Base-by-base conservation (phyloP, 2,888 invertebrate genomes). In the Salpingus planirostris region DNA sequence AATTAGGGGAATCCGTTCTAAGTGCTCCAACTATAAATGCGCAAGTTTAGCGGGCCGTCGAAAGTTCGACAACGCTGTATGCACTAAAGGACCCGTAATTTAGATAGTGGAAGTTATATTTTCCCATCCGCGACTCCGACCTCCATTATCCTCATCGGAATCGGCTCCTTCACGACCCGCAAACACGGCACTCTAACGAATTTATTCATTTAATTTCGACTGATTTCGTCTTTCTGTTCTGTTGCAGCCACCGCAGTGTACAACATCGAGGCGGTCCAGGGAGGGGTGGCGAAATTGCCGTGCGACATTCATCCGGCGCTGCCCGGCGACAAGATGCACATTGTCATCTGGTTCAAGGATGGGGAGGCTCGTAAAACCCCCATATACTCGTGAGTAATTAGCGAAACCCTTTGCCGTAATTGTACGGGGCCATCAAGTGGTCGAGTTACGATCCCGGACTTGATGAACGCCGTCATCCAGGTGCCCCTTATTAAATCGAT, bases 321-420 rank as follows among this genome's bases (percentile, higher is more conserved):
- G 27, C 55, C 65, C 6, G 71, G 69, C 32, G 76, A 76, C 62
- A 70, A 69, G 55, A 71, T 74, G 47, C 67, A 70, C 50, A 68
- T 76, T 49, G 74, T 76, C 53, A 74, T 76, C 49, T 76, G 76
- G 76, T 75, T 71, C 63, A 74, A 74, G 56, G 73, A 74, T 43
- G 69, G 68, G 21, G 66, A 67, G 31, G 68, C 68, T 29, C 61
- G 66, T 37, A 66, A 67, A 42, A 63, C 66, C 21, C 74, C 76
- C 34, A 75, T 76, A 53, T 76, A 75, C 66, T 74, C 73, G 75
- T 74, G 65, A 67, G 63, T 60, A 50, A 26, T 37, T 40, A 40
- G 27, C 15, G 21, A 18, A 21, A 24, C 12, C 3, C 10, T 11
- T n/a, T n/a, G n/a, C n/a, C n/a, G n/a, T n/a, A n/a, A 23, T 10